Base-by-base conservation (phyloP, 2,113 vertebrate species). In the Pterocles gutturalis region DNA sequence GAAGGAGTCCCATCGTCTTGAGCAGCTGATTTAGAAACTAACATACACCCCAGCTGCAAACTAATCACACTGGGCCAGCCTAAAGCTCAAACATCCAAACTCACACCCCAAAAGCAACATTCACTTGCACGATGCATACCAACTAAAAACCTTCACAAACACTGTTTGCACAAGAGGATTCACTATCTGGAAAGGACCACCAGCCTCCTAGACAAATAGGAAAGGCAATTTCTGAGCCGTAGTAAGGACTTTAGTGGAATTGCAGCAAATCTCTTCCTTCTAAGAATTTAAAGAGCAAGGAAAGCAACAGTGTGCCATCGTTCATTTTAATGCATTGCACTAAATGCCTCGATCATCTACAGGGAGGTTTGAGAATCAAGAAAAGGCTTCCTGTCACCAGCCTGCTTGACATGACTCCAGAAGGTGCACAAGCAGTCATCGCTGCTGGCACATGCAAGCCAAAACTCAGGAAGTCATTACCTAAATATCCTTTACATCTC, bases 211-310 rank as follows among this genome's bases (percentile, higher is more conserved):
- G 33, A 87, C 61, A 71, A 84, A 71, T 2, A 67, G 36, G 67
- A 92, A 38, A 81, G 69, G 53, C 55, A 71, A 64, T 67, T 94
- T 71, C 87, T 38, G 48, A 93, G 78, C 70, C 70, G 18, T 2
- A 60, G 38, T 8, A 31, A 94, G 57, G 89, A 66, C 61, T 43
- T 46, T 0, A 33, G 55, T 12, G 57, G 76, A 78, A 91, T 1
- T 28, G 73, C 66, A 84, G 87, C 48, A 89, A 92, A 89, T 8
- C 24, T 25, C 49, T 83, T 64, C 60, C 46, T 79, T 93, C 87
- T 18, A 69, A 65, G 89, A 72, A 93, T 76, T 87, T 78, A 69
- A 91, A 90, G 85, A 72, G 65, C 29, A 71, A 71, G 53, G 53
- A n/a, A 53, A 73, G 81, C 62, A 91, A 29, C 10, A n/a, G 21